Percentiles rank a stretch among this genome's conserved stretches.
Evolutionary conservation across 2,888 invertebrate species (phyloP).

Genomic region (Drosophila recens): DNA sequence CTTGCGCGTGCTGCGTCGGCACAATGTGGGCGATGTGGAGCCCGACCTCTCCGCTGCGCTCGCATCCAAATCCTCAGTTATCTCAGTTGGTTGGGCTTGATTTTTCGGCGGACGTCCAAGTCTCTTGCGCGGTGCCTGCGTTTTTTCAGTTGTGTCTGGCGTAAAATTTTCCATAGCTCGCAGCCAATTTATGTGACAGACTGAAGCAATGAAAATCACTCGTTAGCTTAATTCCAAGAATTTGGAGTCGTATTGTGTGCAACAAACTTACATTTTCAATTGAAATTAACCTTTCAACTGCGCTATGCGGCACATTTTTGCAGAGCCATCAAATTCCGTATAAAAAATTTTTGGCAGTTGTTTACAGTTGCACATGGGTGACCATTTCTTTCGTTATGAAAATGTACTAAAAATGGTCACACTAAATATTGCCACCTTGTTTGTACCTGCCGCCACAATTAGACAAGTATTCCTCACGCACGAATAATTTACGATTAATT

Average conservation of each 20-base stretch:
- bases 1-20: slow-evolving; percentile 84
- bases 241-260: neutral
- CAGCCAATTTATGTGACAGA: neutral
- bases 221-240: neutral
- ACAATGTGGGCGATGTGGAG: slow-evolving; percentile 36
- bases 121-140: slow-evolving; percentile 28
- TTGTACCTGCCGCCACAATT: no score
- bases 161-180: slow-evolving; percentile 35
- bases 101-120: slow-evolving; percentile 50
- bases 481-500: no score
- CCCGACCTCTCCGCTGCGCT: slow-evolving; percentile 15
- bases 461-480: no score
- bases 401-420: slow-evolving; percentile 31
- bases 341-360: slow-evolving; percentile 25
- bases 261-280: slow-evolving; percentile 6
- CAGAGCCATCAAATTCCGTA: neutral
- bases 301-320: slow-evolving; percentile 17
- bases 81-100: slow-evolving; percentile 12
- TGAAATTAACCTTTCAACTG: neutral
- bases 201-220: neutral
- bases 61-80: slow-evolving; percentile 16
- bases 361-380: slow-evolving; percentile 34
- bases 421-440: no score
- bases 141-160: slow-evolving; percentile 20
- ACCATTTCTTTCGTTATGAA: slow-evolving; percentile 2